These are phyloP conservation scores for Pharmacophagus antenor DNA, from an alignment of 2,888 invertebrate genomes.

Conservation along the genomic window DNA sequence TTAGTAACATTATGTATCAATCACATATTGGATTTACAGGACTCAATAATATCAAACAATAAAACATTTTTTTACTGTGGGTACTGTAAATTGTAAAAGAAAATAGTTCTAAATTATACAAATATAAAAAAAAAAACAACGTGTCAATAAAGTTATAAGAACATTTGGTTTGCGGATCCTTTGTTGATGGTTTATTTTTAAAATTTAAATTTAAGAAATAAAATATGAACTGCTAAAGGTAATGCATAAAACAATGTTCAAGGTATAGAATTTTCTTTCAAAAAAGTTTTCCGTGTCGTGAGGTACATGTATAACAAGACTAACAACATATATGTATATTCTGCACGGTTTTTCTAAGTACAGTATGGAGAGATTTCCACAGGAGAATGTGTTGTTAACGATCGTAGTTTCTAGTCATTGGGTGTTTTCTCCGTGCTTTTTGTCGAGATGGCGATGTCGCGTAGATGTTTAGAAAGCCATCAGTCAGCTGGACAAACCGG, in stretches of 20 bases:
- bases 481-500: constrained; percentile 65
- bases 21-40: too few species aligned
- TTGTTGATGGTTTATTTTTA: too few species aligned
- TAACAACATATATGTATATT: background rate
- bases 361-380: constrained; percentile 44
- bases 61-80: too few species aligned
- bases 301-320: background rate
- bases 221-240: too few species aligned
- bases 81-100: too few species aligned
- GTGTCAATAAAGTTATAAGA: too few species aligned
- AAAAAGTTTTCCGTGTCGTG: background rate
- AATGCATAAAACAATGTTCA: background rate
- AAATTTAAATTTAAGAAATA: too few species aligned
- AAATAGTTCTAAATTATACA: too few species aligned
- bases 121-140: too few species aligned
- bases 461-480: constrained; percentile 76
- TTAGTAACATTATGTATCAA: too few species aligned
- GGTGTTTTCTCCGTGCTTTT: constrained; percentile 72
- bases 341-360: constrained; percentile 39
- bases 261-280: background rate
- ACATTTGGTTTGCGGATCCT: too few species aligned
- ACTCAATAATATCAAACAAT: too few species aligned
- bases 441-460: constrained; percentile 52
- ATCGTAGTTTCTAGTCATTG: constrained; percentile 61
- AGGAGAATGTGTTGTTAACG: constrained; percentile 62